phyloP scores from a whole-genome alignment of 1,140 invertebrate genomes.

The Phthorimaea operculella region DNA sequence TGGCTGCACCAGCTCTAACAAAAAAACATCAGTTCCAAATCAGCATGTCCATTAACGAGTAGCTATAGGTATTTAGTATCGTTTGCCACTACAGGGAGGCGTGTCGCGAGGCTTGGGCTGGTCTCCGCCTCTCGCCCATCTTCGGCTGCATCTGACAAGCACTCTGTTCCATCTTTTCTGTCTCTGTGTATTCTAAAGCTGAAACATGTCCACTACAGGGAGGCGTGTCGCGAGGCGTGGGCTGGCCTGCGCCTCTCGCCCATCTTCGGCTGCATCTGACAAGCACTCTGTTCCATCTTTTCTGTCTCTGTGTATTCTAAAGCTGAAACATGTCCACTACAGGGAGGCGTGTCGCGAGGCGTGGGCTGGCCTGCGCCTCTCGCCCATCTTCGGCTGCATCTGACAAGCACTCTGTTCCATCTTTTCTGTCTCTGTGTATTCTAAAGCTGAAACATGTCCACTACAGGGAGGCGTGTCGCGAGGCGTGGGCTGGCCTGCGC shows the following conservation, averaged over 20 bases:
- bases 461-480: constrained; percentile 84
- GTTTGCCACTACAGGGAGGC: constrained; percentile 82
- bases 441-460: too few relatives aligned
- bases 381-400: constrained; percentile 91
- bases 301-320: too few relatives aligned
- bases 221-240: constrained; percentile 86
- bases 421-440: too few relatives aligned
- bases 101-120: constrained; percentile 86
- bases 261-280: constrained; percentile 93
- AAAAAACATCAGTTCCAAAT: too few relatives aligned
- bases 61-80: too few relatives aligned
- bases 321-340: too few relatives aligned
- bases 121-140: constrained; percentile 83
- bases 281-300: too few relatives aligned
- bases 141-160: constrained; percentile 94
- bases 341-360: constrained; percentile 86
- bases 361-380: constrained; percentile 83
- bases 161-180: too few relatives aligned
- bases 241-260: constrained; percentile 82
- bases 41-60: too few relatives aligned
- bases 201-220: too few relatives aligned
- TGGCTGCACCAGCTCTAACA: constrained; percentile 92
- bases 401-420: too few relatives aligned
- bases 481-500: constrained; percentile 84
- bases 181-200: too few relatives aligned